phyloP scores from a whole-genome alignment of 2,797 vertebrate genomes.

The Serranus cabrilla region DNA sequence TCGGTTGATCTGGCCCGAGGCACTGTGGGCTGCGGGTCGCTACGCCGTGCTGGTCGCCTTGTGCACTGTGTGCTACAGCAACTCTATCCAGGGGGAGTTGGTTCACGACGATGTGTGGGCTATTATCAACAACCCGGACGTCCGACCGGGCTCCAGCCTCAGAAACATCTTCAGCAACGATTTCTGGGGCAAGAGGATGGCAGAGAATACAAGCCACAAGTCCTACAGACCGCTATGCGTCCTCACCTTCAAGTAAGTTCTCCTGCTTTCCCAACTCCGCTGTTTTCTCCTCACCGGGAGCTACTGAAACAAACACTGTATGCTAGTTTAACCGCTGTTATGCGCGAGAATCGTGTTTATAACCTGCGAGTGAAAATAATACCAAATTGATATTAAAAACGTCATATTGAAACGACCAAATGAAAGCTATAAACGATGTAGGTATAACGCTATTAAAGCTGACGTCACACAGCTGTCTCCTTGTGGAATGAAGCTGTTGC shows the following conservation, averaged over 20 bases:
- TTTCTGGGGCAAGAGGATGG: constrained; percentile 98
- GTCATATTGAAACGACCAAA: too few relatives aligned
- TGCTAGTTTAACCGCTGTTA: rapidly evolving
- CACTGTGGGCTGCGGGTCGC: constrained; percentile 65
- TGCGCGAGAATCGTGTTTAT: background rate
- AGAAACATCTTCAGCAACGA: constrained; percentile 90
- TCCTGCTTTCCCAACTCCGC: background rate
- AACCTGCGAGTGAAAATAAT: background rate
- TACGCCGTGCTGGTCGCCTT: constrained; percentile 82
- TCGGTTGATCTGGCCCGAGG: constrained; percentile 53
- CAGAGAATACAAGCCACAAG: constrained; percentile 97
- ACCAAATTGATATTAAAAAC: too few relatives aligned
- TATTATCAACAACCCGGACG: constrained; percentile 95
- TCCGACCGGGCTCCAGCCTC: constrained; percentile 87
- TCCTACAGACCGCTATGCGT: constrained; percentile 96
- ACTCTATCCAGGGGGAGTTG: constrained; percentile 93
- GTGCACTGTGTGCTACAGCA: constrained; percentile 90
- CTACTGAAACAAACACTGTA: background rate
- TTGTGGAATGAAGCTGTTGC: constrained; percentile 1
- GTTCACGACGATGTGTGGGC: constrained; percentile 99
- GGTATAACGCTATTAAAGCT: constrained; percentile 4
- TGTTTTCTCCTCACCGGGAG: background rate
- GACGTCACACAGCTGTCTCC: constrained; percentile 50
- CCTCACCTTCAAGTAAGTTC: constrained; percentile 95
- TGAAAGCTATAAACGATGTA: background rate